phyloP scores from a whole-genome alignment of 2,113 vertebrate genomes.

The Dipodomys ordii region DNA sequence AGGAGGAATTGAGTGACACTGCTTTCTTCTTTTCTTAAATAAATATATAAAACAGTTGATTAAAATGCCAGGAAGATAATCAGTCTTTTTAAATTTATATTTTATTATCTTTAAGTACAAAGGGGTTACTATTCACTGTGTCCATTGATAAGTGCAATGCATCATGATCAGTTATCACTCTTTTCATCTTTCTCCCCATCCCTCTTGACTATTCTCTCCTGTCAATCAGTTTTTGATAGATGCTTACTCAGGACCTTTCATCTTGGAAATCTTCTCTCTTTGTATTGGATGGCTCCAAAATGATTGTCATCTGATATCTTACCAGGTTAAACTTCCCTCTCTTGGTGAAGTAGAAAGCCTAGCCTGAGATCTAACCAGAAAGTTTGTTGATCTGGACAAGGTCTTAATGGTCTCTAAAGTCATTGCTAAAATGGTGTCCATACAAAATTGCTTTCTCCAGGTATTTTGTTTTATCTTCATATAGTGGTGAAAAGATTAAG shows the following conservation, averaged over 20 bases:
- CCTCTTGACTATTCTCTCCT: too few species aligned
- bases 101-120: too few species aligned
- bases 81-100: background rate
- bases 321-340: background rate
- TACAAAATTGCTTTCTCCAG: background rate
- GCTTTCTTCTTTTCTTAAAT: background rate
- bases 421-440: background rate
- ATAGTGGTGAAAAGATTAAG: background rate
- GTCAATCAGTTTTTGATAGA: too few species aligned
- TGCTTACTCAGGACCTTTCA: background rate
- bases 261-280: background rate
- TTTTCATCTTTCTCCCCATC: too few species aligned
- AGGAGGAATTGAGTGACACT: background rate
- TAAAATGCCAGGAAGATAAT: background rate
- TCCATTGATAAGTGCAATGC: too few species aligned
- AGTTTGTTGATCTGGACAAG: background rate
- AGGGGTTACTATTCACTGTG: too few species aligned
- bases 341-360: background rate
- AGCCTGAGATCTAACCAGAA: background rate
- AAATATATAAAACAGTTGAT: background rate
- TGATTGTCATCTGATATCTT: background rate
- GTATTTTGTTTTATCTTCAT: background rate
- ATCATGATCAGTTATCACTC: too few species aligned
- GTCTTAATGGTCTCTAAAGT: background rate
- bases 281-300: rapidly evolving